A percentile compares a stretch with the other conserved stretches of the same genome.
Evolutionary conservation across 1,140 invertebrate genomes (phyloP).

Genomic region (Formica selysi): DNA sequence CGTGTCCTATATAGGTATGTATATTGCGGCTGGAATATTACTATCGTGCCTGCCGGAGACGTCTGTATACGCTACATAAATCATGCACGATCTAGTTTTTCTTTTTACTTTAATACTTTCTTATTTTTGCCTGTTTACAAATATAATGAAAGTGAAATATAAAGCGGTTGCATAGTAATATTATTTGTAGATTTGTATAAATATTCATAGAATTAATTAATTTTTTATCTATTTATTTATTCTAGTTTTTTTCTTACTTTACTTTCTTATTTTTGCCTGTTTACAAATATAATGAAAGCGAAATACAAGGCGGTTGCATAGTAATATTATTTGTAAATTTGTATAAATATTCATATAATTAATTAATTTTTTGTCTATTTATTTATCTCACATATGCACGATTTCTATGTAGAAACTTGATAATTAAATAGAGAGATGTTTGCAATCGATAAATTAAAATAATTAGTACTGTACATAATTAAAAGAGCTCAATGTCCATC

Average conservation of each 20-base stretch:
- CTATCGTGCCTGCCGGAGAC: slow-evolving; percentile 55
- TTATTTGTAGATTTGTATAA: background rate
- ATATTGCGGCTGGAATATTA: slow-evolving; percentile 39
- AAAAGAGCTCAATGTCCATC: background rate
- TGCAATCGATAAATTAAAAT: slow-evolving; percentile 12
- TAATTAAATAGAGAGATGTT: background rate
- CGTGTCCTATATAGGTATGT: background rate
- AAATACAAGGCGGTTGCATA: background rate
- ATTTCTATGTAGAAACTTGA: background rate
- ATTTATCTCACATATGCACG: background rate
- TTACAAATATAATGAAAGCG: slow-evolving; percentile 2
- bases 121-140: slow-evolving; percentile 10
- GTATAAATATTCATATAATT: background rate
- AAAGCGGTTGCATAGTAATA: background rate
- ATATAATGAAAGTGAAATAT: background rate
- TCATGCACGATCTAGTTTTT: slow-evolving; percentile 32
- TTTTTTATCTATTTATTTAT: background rate
- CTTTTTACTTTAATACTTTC: too few species aligned
- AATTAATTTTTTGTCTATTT: background rate
- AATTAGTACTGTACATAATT: background rate
- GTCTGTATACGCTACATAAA: slow-evolving; percentile 22
- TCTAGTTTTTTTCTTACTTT: background rate
- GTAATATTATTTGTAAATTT: background rate
- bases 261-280: background rate
- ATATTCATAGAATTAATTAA: background rate